Evolutionary conservation across 2,888 invertebrate species (phyloP), one percentile per base, ranked within the genome.

Genomic region (Drosophila vallismaia): DNA sequence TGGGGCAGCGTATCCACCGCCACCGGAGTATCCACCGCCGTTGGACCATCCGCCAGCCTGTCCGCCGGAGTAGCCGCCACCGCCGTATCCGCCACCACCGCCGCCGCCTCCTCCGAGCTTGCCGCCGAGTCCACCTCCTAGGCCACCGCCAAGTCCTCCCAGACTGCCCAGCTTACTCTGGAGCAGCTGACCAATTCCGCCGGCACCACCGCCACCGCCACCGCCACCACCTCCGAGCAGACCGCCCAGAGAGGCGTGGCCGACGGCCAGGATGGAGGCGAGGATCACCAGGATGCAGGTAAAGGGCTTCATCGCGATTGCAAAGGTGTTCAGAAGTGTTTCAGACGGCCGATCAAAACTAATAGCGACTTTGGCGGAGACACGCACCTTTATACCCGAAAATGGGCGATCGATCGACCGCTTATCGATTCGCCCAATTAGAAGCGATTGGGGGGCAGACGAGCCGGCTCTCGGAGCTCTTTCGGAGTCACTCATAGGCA

Each of bases 311-410:
- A 89, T 89, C 26, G 59, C 53, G 60, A 52, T 69, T 53, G 19
- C 29, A 50, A 36, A 62, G 14, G 36, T 6, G 6, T 19, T 19
- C 19, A 19, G 19, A 19, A 36, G 36, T 36, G 36, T 31, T 54
- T 42, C 63, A 44, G 52, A 63, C 71, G 74, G 74, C 50, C 85
- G 88, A 68, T 66, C 67, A 79, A 78, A 71, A 89, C 89, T 89
- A 88, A 87, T 78, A 71, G 69, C 74, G 64, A 26, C 57, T 58
- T 8, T 29, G 31, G 38, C 26, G 48, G 42, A 75, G 26, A 66
- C 70, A 55, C 76, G 77, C 77, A 71, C 80, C 79, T 89, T 90
- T 89, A 89, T 89, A 80, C 64, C 56, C 52, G 14, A 59, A 71
- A 53, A 69, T 67, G 51, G 59, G 49, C 14, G 55, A 69, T 29